phyloP scores from a whole-genome alignment of 2,113 vertebrate species.

The Daboia siamensis region DNA sequence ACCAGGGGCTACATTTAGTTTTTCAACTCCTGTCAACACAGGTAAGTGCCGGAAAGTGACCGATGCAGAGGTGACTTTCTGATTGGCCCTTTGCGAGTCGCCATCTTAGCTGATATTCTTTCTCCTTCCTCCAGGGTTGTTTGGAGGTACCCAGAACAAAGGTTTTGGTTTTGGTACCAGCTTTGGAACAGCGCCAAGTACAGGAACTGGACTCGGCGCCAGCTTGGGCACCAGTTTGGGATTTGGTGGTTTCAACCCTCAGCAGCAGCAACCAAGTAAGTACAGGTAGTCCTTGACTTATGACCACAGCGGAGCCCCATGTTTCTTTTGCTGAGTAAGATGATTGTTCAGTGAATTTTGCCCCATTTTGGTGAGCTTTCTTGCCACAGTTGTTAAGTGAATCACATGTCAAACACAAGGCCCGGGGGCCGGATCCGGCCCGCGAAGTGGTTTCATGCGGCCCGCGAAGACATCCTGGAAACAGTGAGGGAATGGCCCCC shows the following conservation, averaged over 20 bases:
- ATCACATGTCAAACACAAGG: too few species aligned
- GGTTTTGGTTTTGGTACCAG: conserved; percentile 90
- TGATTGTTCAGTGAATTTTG: neutral
- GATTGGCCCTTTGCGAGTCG: too few species aligned
- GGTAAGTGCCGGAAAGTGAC: conserved; percentile 66
- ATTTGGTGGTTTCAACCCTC: conserved; percentile 88
- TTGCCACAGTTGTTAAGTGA: too few species aligned
- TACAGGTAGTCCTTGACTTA: conserved; percentile 6
- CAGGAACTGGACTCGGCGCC: conserved; percentile 82
- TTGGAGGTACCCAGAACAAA: conserved; percentile 90
- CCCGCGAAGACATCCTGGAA: too few species aligned
- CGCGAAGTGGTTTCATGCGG: too few species aligned
- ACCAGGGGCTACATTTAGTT: conserved; percentile 81
- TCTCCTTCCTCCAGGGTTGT: conserved; percentile 75
- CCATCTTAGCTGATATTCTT: neutral
- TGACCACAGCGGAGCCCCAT: neutral
- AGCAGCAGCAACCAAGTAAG: conserved; percentile 77
- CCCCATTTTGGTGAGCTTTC: neutral
- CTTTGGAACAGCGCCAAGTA: conserved; percentile 77
- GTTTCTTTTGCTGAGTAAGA: neutral
- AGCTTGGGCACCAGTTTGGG: conserved; percentile 81
- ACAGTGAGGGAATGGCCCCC: too few species aligned
- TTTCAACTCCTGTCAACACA: conserved; percentile 83
- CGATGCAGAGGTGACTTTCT: neutral
- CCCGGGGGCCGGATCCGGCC: too few species aligned